Evolutionary conservation across 2,797 vertebrate genomes (phyloP), one percentile per base, ranked within the genome.

Genomic region (Coluber constrictor): DNA sequence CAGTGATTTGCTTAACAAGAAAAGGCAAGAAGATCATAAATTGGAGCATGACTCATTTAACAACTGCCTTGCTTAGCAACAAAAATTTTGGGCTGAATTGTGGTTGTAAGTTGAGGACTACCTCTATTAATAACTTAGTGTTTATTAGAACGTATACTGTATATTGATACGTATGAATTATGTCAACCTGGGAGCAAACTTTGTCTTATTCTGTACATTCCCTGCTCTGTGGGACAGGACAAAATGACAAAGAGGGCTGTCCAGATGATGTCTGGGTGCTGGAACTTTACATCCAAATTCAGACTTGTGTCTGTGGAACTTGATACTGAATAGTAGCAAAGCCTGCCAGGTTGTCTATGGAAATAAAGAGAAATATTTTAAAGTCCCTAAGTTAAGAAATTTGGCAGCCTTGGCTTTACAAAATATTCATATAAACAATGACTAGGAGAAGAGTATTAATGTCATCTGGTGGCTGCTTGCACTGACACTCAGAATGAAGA

Each of bases 341-440:
- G 70, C 9, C 18, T 29, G 37, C 12, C 2, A 8, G 7, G 18
- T 61, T 87, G 60, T 37, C 9, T 66, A 54, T 83, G 27, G 87
- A 7, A 88, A 74, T 20, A 23, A 88, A 74, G 37, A 12, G 55
- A 74, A 74, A 92, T 13, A 63, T 91, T 86, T 57, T 61, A 2
- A 88, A 27, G 32, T 37, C 54, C 59, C 66, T 55, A 89, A 51
- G 9, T 83, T 43, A 86, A 92, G 51, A 87, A 63, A 25, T 37
- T 56, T 63, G 74, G 47, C 51, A 90, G 57, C 29, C 16, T n/a
- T 18, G 37, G 5, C 59, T 47, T 90, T 63, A 55, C n/a, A 55
- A 54, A 61, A 86, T 18, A 90, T 86, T 90, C n/a, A 29, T 87
- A 92, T 59, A 59, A 70, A 92, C 91, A 92, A 70, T 59, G 63